phyloP scores from a whole-genome alignment of 2,888 invertebrate species.

The Drosophila kambysellisi region DNA sequence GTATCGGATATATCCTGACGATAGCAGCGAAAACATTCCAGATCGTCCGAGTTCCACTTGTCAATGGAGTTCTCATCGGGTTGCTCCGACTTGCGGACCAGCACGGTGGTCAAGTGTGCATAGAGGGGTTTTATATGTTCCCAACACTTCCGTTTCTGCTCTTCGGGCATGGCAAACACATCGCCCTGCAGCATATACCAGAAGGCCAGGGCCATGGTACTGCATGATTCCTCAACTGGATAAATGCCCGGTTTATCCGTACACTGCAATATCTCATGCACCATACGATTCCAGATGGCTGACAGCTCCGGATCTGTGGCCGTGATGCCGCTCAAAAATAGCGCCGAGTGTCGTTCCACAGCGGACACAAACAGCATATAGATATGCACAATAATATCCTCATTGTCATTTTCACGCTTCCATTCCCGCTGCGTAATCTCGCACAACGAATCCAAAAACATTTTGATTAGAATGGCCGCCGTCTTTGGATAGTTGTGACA shows the following conservation, averaged over 20 bases:
- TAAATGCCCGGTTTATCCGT: constrained; percentile 93
- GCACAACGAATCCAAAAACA: constrained; percentile 87
- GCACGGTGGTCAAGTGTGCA: constrained; percentile 90
- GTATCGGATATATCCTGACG: constrained; percentile 94
- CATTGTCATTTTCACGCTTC: constrained; percentile 85
- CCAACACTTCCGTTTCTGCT: constrained; percentile 82
- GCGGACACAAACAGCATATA: constrained; percentile 90
- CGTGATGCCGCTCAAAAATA: constrained; percentile 84
- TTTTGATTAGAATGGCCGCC: constrained; percentile 87
- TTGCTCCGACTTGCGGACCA: constrained; percentile 92
- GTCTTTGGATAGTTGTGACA: constrained; percentile 87
- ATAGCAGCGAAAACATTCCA: constrained; percentile 94
- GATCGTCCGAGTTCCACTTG: constrained; percentile 90
- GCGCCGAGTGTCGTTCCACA: constrained; percentile 89
- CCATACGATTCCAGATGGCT: constrained; percentile 87
- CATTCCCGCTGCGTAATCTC: constrained; percentile 86
- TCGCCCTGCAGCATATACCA: constrained; percentile 94
- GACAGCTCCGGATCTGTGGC: constrained; percentile 85
- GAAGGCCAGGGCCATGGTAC: constrained; percentile 94
- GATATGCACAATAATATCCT: constrained; percentile 89
- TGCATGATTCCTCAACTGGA: constrained; percentile 94
- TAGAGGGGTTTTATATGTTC: constrained; percentile 91
- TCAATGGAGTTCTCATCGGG: constrained; percentile 88
- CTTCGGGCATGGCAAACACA: constrained; percentile 82
- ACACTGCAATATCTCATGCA: constrained; percentile 91